phyloP scores from a whole-genome alignment of 2,113 vertebrate species.

The Synodontis membranacea region DNA sequence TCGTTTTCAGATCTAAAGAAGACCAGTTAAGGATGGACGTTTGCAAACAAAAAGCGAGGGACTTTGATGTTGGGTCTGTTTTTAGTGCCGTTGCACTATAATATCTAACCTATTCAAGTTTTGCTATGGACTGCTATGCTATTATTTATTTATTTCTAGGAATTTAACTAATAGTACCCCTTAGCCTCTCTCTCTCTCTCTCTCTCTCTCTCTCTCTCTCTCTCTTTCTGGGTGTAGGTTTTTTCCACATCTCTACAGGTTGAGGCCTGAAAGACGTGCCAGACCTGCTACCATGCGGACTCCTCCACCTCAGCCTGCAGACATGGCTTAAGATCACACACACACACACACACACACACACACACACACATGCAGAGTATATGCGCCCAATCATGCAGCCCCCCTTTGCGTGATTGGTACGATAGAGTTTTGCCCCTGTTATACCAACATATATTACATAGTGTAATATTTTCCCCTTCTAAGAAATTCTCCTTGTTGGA shows the following conservation, averaged over 20 bases:
- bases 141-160: neutral
- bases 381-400: neutral
- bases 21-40: neutral
- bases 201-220: conserved; percentile 18
- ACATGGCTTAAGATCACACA: conserved; percentile 66
- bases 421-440: neutral
- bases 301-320: conserved; percentile 79
- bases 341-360: conserved; percentile 24
- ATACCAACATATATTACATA: neutral
- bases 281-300: conserved; percentile 75
- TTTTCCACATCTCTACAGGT: conserved; percentile 66
- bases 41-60: conserved; percentile 32
- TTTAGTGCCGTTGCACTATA: neutral
- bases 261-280: conserved; percentile 78
- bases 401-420: neutral
- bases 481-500: neutral
- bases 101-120: neutral
- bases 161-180: neutral
- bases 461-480: neutral
- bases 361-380: neutral
- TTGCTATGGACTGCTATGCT: neutral
- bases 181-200: conserved; percentile 26
- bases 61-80: conserved; percentile 32
- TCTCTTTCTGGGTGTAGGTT: conserved; percentile 40
- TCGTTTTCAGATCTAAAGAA: conserved; percentile 31